Base-by-base conservation (phyloP, 2,113 vertebrate genomes). In the Herpetotheres cachinnans region DNA sequence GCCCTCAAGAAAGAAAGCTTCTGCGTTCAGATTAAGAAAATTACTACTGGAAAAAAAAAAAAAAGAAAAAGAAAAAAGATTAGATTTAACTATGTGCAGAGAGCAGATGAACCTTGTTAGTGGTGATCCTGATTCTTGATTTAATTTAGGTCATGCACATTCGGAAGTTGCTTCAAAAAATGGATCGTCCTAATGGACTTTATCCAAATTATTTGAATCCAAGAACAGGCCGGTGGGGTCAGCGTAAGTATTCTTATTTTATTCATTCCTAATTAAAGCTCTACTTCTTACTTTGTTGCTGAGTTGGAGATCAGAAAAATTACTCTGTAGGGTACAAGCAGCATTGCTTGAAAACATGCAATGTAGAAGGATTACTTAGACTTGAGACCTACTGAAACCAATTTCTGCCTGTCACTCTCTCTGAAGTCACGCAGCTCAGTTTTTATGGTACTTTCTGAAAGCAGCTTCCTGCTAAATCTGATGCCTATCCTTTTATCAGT, bases 171-270 rank as follows among this genome's bases (percentile, higher is more conserved):
- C 98, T 99, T 54, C 99, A 99, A 97, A 99, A 99, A 98, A 99
- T 99, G 99, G 99, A 99, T 95, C 98, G 99, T 89, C 99, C 99
- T 94, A 99, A 99, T 80, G 99, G 99, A 62, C 99, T 99, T 73
- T 99, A 99, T 97, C 99, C 99, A 63, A 99, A 99, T 98, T 99
- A 99, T 98, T 98, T 99, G 98, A 99, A 99, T 95, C 99, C 99
- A 70, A 99, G 99, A 70, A 99, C 99, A 7, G 99, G 99, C 49
- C 99, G 99, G 92, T 99, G 99, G 99, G 99, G 99, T 76, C 99
- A 99, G 54, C 99, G 99, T 99, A 97, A 99, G 99, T 99, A 96
- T 95, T 95, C 55, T 73, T 94, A 26, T 82, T 94, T 90, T 54
- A 78, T 71, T 59, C 54, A 69, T 92, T 97, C 59, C 22, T 90